Evolutionary conservation across 2,113 vertebrate species (phyloP).

Genomic region (Rafetus swinhoei): DNA sequence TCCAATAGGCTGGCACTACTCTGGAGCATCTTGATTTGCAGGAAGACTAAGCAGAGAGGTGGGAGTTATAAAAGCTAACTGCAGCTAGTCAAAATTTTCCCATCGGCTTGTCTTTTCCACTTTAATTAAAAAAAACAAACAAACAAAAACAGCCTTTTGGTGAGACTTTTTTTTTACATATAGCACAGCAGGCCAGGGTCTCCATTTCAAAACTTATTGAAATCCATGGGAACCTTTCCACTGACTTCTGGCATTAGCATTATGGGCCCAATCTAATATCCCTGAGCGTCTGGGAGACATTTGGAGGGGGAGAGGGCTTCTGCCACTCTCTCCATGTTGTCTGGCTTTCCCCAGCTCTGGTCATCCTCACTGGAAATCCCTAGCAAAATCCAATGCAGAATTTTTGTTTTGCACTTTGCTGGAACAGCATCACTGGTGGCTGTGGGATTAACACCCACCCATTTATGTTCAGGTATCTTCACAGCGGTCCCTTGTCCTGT

Average conservation of each 20-base stretch:
- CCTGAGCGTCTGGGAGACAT: no score
- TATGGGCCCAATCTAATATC: neutral
- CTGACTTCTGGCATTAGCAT: neutral
- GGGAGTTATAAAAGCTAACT: neutral
- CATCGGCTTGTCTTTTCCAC: neutral
- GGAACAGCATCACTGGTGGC: conserved; percentile 7
- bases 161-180: neutral
- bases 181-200: neutral
- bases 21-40: neutral
- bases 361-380: neutral
- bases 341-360: neutral
- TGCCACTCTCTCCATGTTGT: neutral
- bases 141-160: neutral
- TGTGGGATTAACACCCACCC: neutral
- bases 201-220: neutral
- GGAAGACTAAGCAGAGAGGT: fast-evolving
- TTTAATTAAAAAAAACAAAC: neutral
- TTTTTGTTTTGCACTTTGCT: conserved; percentile 17
- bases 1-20: neutral
- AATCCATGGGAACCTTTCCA: neutral
- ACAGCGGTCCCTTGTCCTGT: neutral
- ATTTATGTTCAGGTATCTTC: conserved; percentile 1
- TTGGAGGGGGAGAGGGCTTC: neutral
- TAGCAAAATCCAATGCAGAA: neutral
- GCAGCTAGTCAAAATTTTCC: neutral